phyloP scores from a whole-genome alignment of 2,113 vertebrate genomes.

The Zosterops japonicus region DNA sequence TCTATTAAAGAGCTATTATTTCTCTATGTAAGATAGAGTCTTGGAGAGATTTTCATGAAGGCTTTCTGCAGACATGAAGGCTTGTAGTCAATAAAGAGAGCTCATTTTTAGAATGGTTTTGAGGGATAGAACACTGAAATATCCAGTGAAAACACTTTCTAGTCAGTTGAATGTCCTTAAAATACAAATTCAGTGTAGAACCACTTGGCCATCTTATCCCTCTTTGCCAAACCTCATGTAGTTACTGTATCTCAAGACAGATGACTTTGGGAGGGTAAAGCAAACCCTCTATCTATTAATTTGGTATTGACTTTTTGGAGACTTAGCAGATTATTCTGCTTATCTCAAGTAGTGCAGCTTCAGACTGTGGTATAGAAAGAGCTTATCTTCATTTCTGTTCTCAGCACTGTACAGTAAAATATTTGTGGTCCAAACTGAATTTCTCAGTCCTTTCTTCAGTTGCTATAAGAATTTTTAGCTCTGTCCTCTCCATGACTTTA shows the following conservation, averaged over 20 bases:
- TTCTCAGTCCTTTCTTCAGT: background rate
- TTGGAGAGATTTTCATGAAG: background rate
- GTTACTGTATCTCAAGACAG: conserved; percentile 19
- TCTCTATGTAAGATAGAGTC: background rate
- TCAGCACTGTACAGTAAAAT: background rate
- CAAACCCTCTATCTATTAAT: background rate
- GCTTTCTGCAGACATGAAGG: background rate
- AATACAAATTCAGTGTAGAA: background rate
- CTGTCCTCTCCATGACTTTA: background rate
- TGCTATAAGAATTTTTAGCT: background rate
- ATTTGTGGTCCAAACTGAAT: background rate
- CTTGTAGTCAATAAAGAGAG: background rate
- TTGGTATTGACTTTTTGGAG: conserved; percentile 32
- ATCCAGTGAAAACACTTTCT: background rate
- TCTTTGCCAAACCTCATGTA: background rate
- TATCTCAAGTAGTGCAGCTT: conserved; percentile 41
- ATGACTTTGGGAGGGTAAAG: conserved; percentile 9
- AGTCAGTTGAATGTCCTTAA: background rate
- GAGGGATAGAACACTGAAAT: background rate
- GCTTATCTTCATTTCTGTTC: background rate
- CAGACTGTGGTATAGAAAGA: background rate
- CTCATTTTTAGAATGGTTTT: background rate
- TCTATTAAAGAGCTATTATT: background rate
- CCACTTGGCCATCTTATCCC: conserved; percentile 14
- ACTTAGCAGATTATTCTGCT: conserved; percentile 3